A percentile compares a stretch with the other conserved stretches of the same genome.
Conservation (phyloP, 2,113 vertebrate species). For the Cyprinodon tularosa region DNA sequence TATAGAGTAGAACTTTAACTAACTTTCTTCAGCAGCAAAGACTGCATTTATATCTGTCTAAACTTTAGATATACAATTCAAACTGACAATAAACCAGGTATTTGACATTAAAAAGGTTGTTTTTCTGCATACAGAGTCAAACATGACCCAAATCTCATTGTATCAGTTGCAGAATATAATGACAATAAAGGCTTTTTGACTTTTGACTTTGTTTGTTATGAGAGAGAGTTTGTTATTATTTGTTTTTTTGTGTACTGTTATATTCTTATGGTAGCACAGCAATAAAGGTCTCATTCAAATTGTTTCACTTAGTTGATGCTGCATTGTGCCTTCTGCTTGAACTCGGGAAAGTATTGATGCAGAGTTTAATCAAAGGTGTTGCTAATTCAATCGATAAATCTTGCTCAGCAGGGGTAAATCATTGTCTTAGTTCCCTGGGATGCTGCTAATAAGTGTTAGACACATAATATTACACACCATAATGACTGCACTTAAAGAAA, state of each 20-base stretch:
- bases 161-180: background rate
- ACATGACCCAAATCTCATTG: background rate
- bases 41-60: background rate
- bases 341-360: constrained; percentile 20
- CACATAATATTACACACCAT: background rate
- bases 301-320: background rate
- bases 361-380: constrained; percentile 17
- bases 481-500: background rate
- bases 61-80: background rate
- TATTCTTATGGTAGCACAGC: background rate
- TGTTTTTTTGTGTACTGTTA: background rate
- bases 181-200: background rate
- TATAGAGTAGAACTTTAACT: background rate
- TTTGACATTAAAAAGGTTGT: background rate
- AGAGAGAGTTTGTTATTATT: too few relatives aligned
- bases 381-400: constrained; percentile 20
- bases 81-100: background rate
- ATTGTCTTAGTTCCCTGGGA: constrained; percentile 1
- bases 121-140: background rate
- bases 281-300: background rate
- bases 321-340: constrained; percentile 8
- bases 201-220: background rate
- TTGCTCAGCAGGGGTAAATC: background rate
- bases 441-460: background rate
- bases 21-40: background rate